phyloP scores from a whole-genome alignment of 2,113 vertebrate species.

The Pedionomus torquatus region DNA sequence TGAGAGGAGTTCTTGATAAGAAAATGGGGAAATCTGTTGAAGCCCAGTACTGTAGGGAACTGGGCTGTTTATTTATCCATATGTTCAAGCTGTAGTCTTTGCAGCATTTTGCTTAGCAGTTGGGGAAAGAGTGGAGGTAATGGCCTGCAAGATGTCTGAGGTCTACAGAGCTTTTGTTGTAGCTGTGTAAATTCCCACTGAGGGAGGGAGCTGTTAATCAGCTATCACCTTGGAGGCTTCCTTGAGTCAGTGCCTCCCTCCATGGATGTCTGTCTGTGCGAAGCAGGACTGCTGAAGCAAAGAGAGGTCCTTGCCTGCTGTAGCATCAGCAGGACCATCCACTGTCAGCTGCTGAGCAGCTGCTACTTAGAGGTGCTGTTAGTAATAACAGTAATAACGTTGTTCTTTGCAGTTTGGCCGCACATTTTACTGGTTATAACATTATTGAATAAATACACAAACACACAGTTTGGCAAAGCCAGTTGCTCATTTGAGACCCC shows the following conservation, averaged over 20 bases:
- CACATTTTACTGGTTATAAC: neutral
- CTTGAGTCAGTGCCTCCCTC: neutral
- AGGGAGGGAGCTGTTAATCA: neutral
- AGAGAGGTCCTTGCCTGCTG: neutral
- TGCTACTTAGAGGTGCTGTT: neutral
- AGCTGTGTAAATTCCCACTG: neutral
- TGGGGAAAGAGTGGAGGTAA: neutral
- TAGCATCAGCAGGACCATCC: neutral
- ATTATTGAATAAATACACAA: neutral
- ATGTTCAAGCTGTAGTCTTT: neutral
- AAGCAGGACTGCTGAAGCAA: neutral
- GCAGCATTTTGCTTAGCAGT: neutral
- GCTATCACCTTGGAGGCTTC: neutral
- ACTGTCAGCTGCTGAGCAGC: rapidly evolving
- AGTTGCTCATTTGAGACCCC: neutral
- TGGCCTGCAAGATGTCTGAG: neutral
- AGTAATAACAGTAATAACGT: neutral
- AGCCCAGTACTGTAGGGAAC: neutral
- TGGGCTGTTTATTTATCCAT: neutral
- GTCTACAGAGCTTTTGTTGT: neutral
- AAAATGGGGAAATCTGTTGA: neutral
- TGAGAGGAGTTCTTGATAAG: neutral
- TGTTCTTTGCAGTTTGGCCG: neutral
- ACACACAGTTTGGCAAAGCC: neutral
- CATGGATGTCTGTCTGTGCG: rapidly evolving